A percentile compares a stretch with the other conserved stretches of the same genome.
phyloP scores from a whole-genome alignment of 2,113 vertebrate genomes.

The Pipa parva region DNA sequence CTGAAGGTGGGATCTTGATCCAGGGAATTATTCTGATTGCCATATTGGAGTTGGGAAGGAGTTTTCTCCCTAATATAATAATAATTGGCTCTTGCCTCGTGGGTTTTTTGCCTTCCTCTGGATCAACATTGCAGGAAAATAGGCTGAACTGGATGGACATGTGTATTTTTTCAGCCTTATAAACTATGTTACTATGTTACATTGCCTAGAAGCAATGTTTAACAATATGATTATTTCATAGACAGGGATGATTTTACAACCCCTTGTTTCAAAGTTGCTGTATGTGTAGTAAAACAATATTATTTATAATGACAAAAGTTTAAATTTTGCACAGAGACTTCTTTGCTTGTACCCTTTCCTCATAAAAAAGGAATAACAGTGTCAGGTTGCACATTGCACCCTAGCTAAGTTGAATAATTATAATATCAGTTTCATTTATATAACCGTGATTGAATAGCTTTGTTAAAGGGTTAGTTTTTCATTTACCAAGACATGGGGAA shows the following conservation, averaged over 20 bases:
- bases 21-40: no score
- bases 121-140: no score
- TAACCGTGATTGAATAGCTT: constrained; percentile 55
- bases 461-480: constrained; percentile 67
- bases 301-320: constrained; percentile 48
- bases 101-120: no score
- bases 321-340: constrained; percentile 49
- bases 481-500: constrained; percentile 67
- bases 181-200: no score
- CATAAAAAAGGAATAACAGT: constrained; percentile 57
- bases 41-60: no score
- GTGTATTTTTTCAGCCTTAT: no score
- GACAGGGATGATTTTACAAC: constrained; percentile 50
- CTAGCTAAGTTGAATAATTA: constrained; percentile 77
- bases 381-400: constrained; percentile 67
- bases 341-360: constrained; percentile 66
- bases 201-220: constrained; percentile 50
- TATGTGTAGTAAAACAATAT: constrained; percentile 66
- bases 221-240: constrained; percentile 61
- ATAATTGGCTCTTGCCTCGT: no score
- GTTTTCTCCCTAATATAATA: no score
- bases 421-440: constrained; percentile 78
- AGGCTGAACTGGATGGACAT: no score
- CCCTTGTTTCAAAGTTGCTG: constrained; percentile 59
- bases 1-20: no score